Percentiles rank a stretch among this genome's conserved stretches.
These are phyloP conservation scores for Agrilus planipennis DNA, from an alignment of 1,140 invertebrate genomes.

Conservation along the genomic window DNA sequence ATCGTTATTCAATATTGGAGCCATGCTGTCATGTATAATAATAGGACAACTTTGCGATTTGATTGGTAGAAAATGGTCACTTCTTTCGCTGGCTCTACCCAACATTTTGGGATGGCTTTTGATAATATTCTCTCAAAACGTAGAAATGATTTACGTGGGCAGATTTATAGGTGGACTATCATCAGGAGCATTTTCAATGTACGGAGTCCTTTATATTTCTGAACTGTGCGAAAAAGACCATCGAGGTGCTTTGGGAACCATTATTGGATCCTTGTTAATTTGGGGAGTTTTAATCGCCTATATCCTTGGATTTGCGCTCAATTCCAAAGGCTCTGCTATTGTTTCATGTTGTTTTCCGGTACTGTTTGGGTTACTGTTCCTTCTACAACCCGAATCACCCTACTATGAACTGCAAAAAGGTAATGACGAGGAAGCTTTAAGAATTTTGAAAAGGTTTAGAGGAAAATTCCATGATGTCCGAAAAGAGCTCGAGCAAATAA, in stretches of 20 bases:
- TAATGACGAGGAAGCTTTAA: slow-evolving; percentile 47
- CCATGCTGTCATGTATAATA: slow-evolving; percentile 48
- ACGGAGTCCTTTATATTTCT: neutral
- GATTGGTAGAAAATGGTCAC: slow-evolving; percentile 53
- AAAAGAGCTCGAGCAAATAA: slow-evolving; percentile 40
- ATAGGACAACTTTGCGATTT: slow-evolving; percentile 46
- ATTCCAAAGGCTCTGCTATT: slow-evolving; percentile 39
- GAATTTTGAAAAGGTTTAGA: slow-evolving; percentile 52
- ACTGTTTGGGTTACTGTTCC: slow-evolving; percentile 42
- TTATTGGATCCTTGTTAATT: slow-evolving; percentile 52
- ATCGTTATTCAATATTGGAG: slow-evolving; percentile 46
- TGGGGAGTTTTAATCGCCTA: slow-evolving; percentile 50
- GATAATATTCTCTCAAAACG: slow-evolving; percentile 45
- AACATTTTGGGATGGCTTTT: slow-evolving; percentile 54
- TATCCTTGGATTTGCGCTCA: slow-evolving; percentile 33
- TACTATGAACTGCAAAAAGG: slow-evolving; percentile 41
- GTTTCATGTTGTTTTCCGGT: slow-evolving; percentile 45
- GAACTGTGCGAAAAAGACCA: neutral
- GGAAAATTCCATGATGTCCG: slow-evolving; percentile 46
- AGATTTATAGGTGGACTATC: slow-evolving; percentile 48
- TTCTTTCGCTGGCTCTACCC: slow-evolving; percentile 49
- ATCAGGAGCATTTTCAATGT: slow-evolving; percentile 18
- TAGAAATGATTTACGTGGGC: slow-evolving; percentile 50
- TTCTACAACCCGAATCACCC: slow-evolving; percentile 59
- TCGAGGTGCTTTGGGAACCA: slow-evolving; percentile 16